These are phyloP conservation scores for Papilio gigon DNA, from an alignment of 2,888 invertebrate genomes.

Conservation along the genomic window DNA sequence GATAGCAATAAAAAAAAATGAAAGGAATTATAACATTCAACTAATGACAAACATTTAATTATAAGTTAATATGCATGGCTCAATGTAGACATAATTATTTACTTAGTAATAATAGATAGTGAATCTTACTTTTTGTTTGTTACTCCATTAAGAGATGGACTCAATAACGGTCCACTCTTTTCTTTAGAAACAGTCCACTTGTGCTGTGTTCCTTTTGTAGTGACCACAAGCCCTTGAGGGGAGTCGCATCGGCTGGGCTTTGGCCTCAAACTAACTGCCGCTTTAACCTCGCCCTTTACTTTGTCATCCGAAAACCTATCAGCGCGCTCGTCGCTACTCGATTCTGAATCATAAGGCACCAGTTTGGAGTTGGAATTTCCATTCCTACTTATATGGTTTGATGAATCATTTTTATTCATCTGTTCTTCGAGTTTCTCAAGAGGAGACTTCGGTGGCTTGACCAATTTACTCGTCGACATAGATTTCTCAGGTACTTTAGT, in stretches of 20 bases:
- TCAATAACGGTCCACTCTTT: slow-evolving; percentile 68
- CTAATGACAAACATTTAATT: too few relatives aligned
- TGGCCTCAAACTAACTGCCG: slow-evolving; percentile 55
- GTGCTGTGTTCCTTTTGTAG: slow-evolving; percentile 70
- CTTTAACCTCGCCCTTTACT: slow-evolving; percentile 46
- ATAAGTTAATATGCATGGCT: too few relatives aligned
- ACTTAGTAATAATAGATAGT: not conserved
- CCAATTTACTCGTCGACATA: slow-evolving; percentile 61
- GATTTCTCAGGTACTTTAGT: slow-evolving; percentile 60
- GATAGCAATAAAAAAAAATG: too few relatives aligned
- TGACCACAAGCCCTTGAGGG: slow-evolving; percentile 63
- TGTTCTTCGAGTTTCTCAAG: slow-evolving; percentile 75
- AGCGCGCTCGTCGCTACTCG: slow-evolving; percentile 74
- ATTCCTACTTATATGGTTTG: slow-evolving; percentile 58
- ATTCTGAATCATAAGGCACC: slow-evolving; percentile 84
- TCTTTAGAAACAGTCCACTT: slow-evolving; percentile 76
- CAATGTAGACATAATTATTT: too few relatives aligned
- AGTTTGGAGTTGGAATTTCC: slow-evolving; percentile 66
- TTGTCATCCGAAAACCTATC: slow-evolving; percentile 50
- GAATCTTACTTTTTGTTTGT: slow-evolving; percentile 70
- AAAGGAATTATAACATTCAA: too few relatives aligned
- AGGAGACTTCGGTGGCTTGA: slow-evolving; percentile 69
- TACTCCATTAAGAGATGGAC: slow-evolving; percentile 78
- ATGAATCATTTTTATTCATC: slow-evolving; percentile 69
- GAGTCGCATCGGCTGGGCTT: slow-evolving; percentile 67